Base-by-base conservation (phyloP, 2,113 vertebrate genomes). In the Cryptomyrus ogoouensis region DNA sequence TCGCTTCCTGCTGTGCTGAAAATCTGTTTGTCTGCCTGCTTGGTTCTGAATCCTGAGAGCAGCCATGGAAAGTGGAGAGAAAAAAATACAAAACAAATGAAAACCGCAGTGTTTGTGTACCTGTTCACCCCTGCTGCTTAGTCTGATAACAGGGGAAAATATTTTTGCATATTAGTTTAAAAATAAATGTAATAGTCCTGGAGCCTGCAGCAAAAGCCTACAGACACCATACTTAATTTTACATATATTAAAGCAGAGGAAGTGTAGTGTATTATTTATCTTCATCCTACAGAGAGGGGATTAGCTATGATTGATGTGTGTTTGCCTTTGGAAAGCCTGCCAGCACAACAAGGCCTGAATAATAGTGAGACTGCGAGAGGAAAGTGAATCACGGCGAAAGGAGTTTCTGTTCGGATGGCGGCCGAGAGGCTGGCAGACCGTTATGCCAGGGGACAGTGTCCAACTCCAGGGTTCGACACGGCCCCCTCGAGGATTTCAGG, bases 251-350 rank as follows among this genome's bases (percentile, higher is more conserved):
- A 89, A 92, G 91, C 83, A 77, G 86, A 70, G 91, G 89, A 91
- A 91, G 90, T 90, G 92, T 89, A 91, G 90, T 56, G 74, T 91
- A 90, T 91, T 93, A 94, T 94, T 94, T 94, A 93, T 94, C 93
- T 93, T 92, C 91, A 92, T 93, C 92, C 93, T 92, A 93, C 94
- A 93, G 92, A 93, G 91, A 92, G 90, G 77, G 94, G 93, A 94
- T 94, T 94, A 94, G 90, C 85, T 83, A 91, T 93, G 92, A 93
- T 93, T 92, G 93, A 93, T 93, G 92, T 88, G 89, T 89, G 89
- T 91, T 93, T 92, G 91, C 92, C 91, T 88, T 92, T 62, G 91
- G 93, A 91, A 92, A 91, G 85, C 88, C 93, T 92, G 91, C 90
- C 92, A 92, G 91, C 91, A 92, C 91, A 91, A 91, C 87, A 93